These are phyloP conservation scores for Barbus barbus DNA, from an alignment of 2,113 vertebrate genomes.

Conservation along the genomic window DNA sequence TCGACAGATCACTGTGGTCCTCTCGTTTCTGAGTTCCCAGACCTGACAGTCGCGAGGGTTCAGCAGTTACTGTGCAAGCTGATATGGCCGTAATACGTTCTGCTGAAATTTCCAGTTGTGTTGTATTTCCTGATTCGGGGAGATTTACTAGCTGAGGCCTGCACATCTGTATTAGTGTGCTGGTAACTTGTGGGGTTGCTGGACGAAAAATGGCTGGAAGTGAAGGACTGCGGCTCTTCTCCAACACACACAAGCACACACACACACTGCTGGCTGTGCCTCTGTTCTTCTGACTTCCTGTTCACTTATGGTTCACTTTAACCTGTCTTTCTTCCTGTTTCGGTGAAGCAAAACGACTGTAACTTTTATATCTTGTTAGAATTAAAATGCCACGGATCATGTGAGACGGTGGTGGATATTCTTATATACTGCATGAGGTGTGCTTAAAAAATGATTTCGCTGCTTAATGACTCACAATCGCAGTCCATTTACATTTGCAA, in stretches of 20 bases:
- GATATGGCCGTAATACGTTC: constrained; percentile 38
- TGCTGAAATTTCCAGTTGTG: constrained; percentile 44
- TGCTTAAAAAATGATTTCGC: not conserved
- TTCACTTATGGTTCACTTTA: constrained; percentile 35
- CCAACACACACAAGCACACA: constrained; percentile 32
- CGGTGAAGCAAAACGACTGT: not conserved
- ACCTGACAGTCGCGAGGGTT: constrained; percentile 35
- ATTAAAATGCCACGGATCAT: constrained; percentile 10
- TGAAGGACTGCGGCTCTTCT: constrained; percentile 3
- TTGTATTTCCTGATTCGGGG: constrained; percentile 41
- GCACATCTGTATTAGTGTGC: constrained; percentile 56
- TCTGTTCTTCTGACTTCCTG: constrained; percentile 46
- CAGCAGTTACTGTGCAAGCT: constrained; percentile 7
- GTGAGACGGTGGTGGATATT: not conserved
- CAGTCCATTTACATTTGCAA: constrained; percentile 13
- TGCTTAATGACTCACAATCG: not conserved
- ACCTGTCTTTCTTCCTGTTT: constrained; percentile 42
- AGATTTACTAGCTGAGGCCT: constrained; percentile 46
- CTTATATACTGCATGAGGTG: not conserved
- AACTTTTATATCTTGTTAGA: constrained; percentile 33
- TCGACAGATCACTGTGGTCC: constrained; percentile 4
- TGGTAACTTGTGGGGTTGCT: constrained; percentile 26
- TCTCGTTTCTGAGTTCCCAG: constrained; percentile 30
- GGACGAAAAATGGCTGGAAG: constrained; percentile 22
- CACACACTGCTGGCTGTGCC: constrained; percentile 43